Conservation (phyloP, 2,797 vertebrate genomes). For the Oryzias dopingdopingensis region DNA sequence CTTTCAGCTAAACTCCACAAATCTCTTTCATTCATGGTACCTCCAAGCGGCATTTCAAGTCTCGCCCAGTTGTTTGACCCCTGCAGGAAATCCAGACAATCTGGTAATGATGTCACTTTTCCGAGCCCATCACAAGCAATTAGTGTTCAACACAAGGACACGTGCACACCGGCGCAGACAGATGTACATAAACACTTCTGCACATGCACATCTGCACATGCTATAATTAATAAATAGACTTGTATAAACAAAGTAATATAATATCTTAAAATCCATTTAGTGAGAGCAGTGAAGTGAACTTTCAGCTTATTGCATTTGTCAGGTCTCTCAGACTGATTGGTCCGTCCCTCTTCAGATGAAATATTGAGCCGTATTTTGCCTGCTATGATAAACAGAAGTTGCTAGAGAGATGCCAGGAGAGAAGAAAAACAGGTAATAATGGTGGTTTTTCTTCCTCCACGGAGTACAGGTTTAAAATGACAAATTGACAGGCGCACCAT, state of each 20-base stretch:
- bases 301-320: conserved; percentile 72
- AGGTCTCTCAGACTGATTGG: conserved; percentile 61
- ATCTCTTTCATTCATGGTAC: conserved; percentile 29
- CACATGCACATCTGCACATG: conserved; percentile 10
- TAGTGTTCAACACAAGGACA: conserved; percentile 55
- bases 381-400: conserved; percentile 61
- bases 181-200: conserved; percentile 32
- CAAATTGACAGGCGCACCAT: conserved; percentile 57
- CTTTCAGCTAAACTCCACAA: neutral
- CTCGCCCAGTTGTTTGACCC: conserved; percentile 61
- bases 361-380: conserved; percentile 62
- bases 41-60: conserved; percentile 20
- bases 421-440: conserved; percentile 64
- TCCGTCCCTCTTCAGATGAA: conserved; percentile 54
- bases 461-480: conserved; percentile 68
- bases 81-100: conserved; percentile 60
- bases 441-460: conserved; percentile 40
- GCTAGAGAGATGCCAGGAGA: conserved; percentile 39
- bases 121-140: conserved; percentile 74
- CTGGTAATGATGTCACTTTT: conserved; percentile 76
- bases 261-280: conserved; percentile 75
- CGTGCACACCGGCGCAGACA: conserved; percentile 44
- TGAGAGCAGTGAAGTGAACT: conserved; percentile 62
- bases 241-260: conserved; percentile 74
- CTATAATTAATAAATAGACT: conserved; percentile 71